phyloP scores from a whole-genome alignment of 2,113 vertebrate genomes.

The Xiphophorus hellerii region DNA sequence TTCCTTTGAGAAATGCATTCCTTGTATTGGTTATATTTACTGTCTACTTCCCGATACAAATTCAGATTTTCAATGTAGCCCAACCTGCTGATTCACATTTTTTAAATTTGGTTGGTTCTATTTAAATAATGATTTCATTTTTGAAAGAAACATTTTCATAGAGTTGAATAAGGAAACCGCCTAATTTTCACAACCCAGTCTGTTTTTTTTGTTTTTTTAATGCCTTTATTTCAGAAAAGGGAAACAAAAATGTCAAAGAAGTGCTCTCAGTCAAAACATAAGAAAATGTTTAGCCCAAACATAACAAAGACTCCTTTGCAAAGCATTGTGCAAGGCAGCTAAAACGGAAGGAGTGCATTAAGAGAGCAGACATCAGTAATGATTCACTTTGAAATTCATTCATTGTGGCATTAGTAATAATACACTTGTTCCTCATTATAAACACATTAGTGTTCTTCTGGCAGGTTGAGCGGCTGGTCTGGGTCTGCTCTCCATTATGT shows the following conservation, averaged over 20 bases:
- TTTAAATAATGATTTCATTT: neutral
- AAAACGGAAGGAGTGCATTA: slow-evolving; percentile 37
- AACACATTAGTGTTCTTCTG: slow-evolving; percentile 68
- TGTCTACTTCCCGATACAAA: neutral
- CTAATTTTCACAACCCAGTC: neutral
- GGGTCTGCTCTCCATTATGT: slow-evolving; percentile 57
- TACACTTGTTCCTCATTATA: slow-evolving; percentile 72
- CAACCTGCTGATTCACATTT: neutral
- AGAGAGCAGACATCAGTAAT: slow-evolving; percentile 28
- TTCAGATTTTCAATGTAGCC: neutral
- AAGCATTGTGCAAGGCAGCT: slow-evolving; percentile 15
- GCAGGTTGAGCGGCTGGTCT: slow-evolving; percentile 41
- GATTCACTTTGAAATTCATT: slow-evolving; percentile 63
- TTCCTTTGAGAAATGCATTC: neutral
- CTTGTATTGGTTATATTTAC: too few species aligned
- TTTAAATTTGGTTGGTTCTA: neutral
- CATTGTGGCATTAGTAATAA: slow-evolving; percentile 66
- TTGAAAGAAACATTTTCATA: neutral
- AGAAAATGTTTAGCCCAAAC: slow-evolving; percentile 16
- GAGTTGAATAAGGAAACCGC: neutral
- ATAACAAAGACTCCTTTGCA: slow-evolving; percentile 9
- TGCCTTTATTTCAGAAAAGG: neutral
- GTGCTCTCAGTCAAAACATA: neutral
- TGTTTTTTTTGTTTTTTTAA: neutral
- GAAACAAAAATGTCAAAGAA: neutral